Conservation (phyloP, 2,113 vertebrate species). For the Misgurnus anguillicaudatus region DNA sequence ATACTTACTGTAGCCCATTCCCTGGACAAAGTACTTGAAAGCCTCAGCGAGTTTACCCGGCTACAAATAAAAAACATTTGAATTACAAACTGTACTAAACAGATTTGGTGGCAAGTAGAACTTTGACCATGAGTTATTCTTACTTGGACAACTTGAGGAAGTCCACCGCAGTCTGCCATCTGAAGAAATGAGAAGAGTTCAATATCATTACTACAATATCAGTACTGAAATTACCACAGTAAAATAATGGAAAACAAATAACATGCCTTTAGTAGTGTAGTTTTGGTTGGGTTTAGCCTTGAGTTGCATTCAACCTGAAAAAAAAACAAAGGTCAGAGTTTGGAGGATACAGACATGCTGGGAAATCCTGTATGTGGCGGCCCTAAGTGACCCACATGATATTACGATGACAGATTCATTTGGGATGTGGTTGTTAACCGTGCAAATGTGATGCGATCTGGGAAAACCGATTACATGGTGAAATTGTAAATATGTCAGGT, state of each 20-base stretch:
- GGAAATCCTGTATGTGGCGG: too few species aligned
- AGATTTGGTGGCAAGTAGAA: neutral
- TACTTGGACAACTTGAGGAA: constrained; percentile 96
- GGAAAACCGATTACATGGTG: too few species aligned
- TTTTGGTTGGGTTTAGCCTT: constrained; percentile 90
- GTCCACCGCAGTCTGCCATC: constrained; percentile 96
- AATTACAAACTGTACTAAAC: neutral
- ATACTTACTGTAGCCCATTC: constrained; percentile 82
- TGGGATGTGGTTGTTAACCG: too few species aligned
- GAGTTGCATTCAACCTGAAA: constrained; percentile 96
- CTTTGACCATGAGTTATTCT: constrained; percentile 43
- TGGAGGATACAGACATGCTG: neutral
- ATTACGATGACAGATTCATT: too few species aligned
- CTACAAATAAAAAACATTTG: constrained; percentile 53
- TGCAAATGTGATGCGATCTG: too few species aligned
- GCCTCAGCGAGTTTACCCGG: constrained; percentile 79
- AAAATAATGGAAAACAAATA: neutral
- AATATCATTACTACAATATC: neutral
- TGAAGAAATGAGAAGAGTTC: constrained; percentile 65
- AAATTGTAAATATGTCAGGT: too few species aligned
- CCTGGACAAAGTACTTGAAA: constrained; percentile 82
- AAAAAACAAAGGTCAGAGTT: constrained; percentile 15
- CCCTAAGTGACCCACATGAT: too few species aligned
- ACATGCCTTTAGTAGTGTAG: constrained; percentile 89
- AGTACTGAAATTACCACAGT: neutral